phyloP scores from a whole-genome alignment of 2,113 vertebrate species.

The Oryzias javanicus region DNA sequence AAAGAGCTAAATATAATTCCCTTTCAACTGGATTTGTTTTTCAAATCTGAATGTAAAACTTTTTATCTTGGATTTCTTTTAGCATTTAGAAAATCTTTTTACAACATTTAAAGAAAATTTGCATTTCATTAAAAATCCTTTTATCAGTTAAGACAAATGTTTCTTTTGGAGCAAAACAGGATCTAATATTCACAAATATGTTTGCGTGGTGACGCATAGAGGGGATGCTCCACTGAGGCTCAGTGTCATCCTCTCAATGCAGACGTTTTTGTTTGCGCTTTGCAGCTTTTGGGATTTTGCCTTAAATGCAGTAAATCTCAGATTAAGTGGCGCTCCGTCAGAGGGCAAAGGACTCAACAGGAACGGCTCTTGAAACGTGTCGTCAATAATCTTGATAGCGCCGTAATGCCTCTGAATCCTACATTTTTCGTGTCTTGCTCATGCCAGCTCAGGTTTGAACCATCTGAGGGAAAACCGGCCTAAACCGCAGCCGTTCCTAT shows the following conservation, averaged over 20 bases:
- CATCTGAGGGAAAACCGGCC: constrained; percentile 31
- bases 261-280: neutral
- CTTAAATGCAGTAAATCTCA: constrained; percentile 59
- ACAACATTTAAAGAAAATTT: constrained; percentile 22
- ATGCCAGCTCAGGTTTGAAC: constrained; percentile 41
- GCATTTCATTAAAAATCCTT: too few relatives aligned
- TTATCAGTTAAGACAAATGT: too few relatives aligned
- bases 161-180: too few relatives aligned
- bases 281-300: constrained; percentile 51
- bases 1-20: constrained; percentile 18
- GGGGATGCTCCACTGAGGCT: constrained; percentile 16
- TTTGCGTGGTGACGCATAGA: constrained; percentile 12
- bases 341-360: constrained; percentile 26
- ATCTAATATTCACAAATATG: constrained; percentile 11
- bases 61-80: constrained; percentile 5
- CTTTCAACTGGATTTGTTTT: constrained; percentile 21
- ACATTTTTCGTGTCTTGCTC: constrained; percentile 32
- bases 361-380: constrained; percentile 45
- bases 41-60: constrained; percentile 23
- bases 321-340: constrained; percentile 47
- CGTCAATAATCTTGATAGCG: constrained; percentile 63
- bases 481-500: constrained; percentile 12
- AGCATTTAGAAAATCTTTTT: constrained; percentile 21
- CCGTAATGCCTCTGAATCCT: constrained; percentile 59
- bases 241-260: constrained; percentile 28